Evolutionary conservation across 2,888 invertebrate species (phyloP).

Genomic region (Disparrhopalites patrizii): DNA sequence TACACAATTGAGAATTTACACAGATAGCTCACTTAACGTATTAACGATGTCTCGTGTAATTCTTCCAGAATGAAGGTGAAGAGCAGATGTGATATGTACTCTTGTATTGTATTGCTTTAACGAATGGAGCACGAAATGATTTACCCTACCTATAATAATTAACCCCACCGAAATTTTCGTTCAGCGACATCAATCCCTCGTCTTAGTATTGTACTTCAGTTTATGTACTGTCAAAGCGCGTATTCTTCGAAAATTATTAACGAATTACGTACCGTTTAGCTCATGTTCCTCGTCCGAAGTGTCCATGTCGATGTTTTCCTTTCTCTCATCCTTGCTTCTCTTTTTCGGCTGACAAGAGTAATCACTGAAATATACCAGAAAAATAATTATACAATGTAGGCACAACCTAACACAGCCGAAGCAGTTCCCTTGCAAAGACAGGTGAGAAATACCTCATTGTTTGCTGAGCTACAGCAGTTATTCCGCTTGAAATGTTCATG

Average conservation of each 20-base stretch:
- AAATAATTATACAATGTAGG: background rate
- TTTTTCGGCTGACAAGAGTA: slow-evolving; percentile 47
- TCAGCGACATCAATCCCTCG: too few species aligned
- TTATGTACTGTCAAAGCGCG: background rate
- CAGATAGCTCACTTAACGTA: too few species aligned
- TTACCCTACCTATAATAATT: too few species aligned
- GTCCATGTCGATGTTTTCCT: slow-evolving; percentile 45
- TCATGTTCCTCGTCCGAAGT: slow-evolving; percentile 49
- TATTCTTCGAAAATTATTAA: background rate
- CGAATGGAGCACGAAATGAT: too few species aligned
- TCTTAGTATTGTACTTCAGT: too few species aligned
- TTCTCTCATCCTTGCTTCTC: slow-evolving; percentile 47
- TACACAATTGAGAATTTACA: too few species aligned
- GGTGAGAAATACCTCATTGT: slow-evolving; percentile 9
- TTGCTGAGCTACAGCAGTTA: slow-evolving; percentile 12
- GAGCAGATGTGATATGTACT: too few species aligned
- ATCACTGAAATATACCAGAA: slow-evolving; percentile 36
- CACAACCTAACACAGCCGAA: too few species aligned
- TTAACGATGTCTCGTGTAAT: too few species aligned
- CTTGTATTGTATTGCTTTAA: too few species aligned
- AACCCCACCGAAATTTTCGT: too few species aligned
- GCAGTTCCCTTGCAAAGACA: background rate
- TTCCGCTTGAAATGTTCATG: slow-evolving; percentile 10
- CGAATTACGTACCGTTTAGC: slow-evolving; percentile 31
- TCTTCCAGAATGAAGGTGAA: too few species aligned